These are phyloP conservation scores for Zaprionus lineosus DNA, from an alignment of 2,888 invertebrate genomes.

Conservation along the genomic window DNA sequence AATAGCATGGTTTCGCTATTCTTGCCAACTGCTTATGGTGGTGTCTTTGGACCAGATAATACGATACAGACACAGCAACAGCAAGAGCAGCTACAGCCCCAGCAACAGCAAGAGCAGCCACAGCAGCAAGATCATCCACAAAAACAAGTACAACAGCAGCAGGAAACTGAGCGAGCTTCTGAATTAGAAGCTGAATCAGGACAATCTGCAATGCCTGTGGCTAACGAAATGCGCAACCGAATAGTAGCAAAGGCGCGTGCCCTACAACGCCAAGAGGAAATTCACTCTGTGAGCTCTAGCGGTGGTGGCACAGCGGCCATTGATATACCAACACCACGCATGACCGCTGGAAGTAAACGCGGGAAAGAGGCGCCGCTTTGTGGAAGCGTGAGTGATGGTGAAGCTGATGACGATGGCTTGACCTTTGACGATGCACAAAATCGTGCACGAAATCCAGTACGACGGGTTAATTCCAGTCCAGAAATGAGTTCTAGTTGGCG, in stretches of 20 bases:
- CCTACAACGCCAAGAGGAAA: slow-evolving; percentile 81
- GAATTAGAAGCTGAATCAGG: slow-evolving; percentile 8
- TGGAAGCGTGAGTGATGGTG: slow-evolving; percentile 82
- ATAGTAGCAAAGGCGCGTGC: slow-evolving; percentile 74
- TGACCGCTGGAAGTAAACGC: slow-evolving; percentile 67
- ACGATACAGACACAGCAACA: slow-evolving; percentile 48
- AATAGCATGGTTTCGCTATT: slow-evolving; percentile 86
- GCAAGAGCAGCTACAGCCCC: slow-evolving; percentile 5
- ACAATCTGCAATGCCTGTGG: slow-evolving; percentile 18
- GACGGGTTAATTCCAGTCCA: slow-evolving; percentile 94
- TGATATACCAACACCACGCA: slow-evolving; percentile 87
- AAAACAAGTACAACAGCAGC: no score
- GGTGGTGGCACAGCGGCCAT: slow-evolving; percentile 85
- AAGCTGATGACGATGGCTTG: slow-evolving; percentile 84
- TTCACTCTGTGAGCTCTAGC: slow-evolving; percentile 62
- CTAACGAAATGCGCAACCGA: slow-evolving; percentile 47
- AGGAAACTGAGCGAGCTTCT: no score
- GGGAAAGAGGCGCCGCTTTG: slow-evolving; percentile 79
- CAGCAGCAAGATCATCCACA: no score
- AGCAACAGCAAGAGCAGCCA: slow-evolving; percentile 1
- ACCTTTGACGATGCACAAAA: slow-evolving; percentile 81
- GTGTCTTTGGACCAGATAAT: slow-evolving; percentile 81
- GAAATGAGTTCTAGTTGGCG: slow-evolving; percentile 96
- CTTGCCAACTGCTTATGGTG: slow-evolving; percentile 85
- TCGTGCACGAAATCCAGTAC: slow-evolving; percentile 89